A percentile compares a stretch with the other conserved stretches of the same genome.
These are phyloP conservation scores for Fragum sueziense DNA, from an alignment of 2,888 invertebrate genomes.

Conservation along the genomic window DNA sequence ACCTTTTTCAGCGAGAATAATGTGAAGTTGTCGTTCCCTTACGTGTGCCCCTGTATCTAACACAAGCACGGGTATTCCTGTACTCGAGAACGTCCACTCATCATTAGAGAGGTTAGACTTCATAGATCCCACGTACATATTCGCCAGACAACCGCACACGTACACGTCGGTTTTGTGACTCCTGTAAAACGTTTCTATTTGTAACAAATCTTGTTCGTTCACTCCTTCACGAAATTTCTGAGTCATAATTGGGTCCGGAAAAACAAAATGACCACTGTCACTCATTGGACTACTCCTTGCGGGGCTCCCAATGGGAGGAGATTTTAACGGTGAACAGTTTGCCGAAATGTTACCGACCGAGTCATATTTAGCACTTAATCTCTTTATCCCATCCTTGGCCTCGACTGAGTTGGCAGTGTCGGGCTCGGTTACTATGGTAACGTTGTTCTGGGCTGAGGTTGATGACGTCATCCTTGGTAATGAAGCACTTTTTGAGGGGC, in stretches of 20 bases:
- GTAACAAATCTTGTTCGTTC: conserved; percentile 77
- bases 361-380: conserved; percentile 78
- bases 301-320: conserved; percentile 60
- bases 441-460: background rate
- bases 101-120: conserved; percentile 67
- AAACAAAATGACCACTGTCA: conserved; percentile 41
- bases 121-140: conserved; percentile 81
- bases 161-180: conserved; percentile 91
- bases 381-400: conserved; percentile 68
- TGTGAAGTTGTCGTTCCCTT: conserved; percentile 84
- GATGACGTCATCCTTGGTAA: conserved; percentile 14
- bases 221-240: conserved; percentile 70
- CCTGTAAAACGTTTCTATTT: conserved; percentile 83
- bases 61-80: conserved; percentile 90
- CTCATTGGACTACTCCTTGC: conserved; percentile 32
- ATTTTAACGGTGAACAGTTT: conserved; percentile 47
- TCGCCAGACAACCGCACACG: conserved; percentile 89
- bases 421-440: background rate
- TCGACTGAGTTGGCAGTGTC: conserved; percentile 17
- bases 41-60: conserved; percentile 90
- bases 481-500: conserved; percentile 12
- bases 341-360: conserved; percentile 70
- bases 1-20: conserved; percentile 90
- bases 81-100: conserved; percentile 88
- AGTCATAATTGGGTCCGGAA: conserved; percentile 43